Evolutionary conservation across 1,140 invertebrate species (phyloP).

Genomic region (Drosophila athabasca): DNA sequence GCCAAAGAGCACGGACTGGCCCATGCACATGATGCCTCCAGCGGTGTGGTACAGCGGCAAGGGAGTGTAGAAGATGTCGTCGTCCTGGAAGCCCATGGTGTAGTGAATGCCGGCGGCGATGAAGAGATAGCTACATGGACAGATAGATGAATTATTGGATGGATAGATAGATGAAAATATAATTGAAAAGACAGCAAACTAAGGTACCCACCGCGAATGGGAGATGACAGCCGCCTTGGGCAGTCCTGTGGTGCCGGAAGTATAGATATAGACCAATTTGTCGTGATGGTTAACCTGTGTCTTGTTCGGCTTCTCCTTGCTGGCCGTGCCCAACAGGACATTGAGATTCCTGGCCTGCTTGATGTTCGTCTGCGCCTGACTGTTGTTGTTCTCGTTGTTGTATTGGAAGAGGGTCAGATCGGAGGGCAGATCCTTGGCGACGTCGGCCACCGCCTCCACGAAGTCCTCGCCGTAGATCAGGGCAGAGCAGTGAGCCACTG

Average conservation of each 20-base stretch:
- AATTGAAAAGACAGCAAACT: not conserved
- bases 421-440: conserved; percentile 59
- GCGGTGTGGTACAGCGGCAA: conserved; percentile 98
- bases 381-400: conserved; percentile 76
- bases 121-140: conserved; percentile 86
- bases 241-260: conserved; percentile 94
- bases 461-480: conserved; percentile 90
- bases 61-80: conserved; percentile 95
- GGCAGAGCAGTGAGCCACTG: conserved; percentile 91
- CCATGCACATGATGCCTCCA: conserved; percentile 93
- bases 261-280: conserved; percentile 92
- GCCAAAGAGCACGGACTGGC: conserved; percentile 93
- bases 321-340: conserved; percentile 50
- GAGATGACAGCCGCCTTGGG: conserved; percentile 95
- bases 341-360: conserved; percentile 67
- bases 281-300: conserved; percentile 84
- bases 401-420: conserved; percentile 85
- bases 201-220: conserved; percentile 85
- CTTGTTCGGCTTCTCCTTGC: conserved; percentile 57
- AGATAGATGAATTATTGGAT: not conserved
- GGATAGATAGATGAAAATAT: not conserved
- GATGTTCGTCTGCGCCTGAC: conserved; percentile 46
- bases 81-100: conserved; percentile 87
- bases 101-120: conserved; percentile 90
- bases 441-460: conserved; percentile 51